Base-by-base conservation (phyloP, 1,140 invertebrate genomes). In the Diploscapter pachys region DNA sequence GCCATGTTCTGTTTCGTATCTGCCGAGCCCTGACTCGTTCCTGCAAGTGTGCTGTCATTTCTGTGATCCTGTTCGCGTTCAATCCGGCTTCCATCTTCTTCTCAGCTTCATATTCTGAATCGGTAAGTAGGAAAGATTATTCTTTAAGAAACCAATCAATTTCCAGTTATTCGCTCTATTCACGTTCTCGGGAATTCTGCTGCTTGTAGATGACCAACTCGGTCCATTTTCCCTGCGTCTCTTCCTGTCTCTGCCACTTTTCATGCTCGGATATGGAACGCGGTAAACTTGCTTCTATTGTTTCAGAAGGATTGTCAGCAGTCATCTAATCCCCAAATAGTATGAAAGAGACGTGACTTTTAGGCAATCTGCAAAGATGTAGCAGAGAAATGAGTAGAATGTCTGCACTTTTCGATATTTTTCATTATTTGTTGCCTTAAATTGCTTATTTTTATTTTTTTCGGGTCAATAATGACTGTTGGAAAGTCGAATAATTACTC, bases 21-120 rank as follows among this genome's bases (percentile, higher is more conserved):
- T 50, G 76, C 75, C 4, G 4, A n/a, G 5, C 50, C 8, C 52
- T 63, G 5, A 63, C 72, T 5, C 53, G 56, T n/a, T 78, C 51
- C 57, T 51, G 48, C 9, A 73, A 75, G 49, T 59, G 65, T 51
- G 68, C 68, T 53, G 52, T 76, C 50, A 55, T 75, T 3, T 63
- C 77, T 3, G 52, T 66, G 31, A 49, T 70, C 49, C 13, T 78
- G 2, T 78, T 77, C 64, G 67, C 77, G 3, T 70, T 62, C 57
- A 78, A 78, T 70, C 77, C 77, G 4, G 74, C 77, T 3, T 72
- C 63, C 3, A 72, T 78, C 31, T 78, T 78, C 77, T 78, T 78
- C 59, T 55, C 73, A 2, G 55, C 73, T 11, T 62, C 73, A 3
- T 78, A 78, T 61, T 69, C 77, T 2, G 77, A 78, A 77, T 77